Evolutionary conservation across 1,140 invertebrate genomes (phyloP), one percentile per base, ranked within the genome.

Genomic region (Pseudomyrmex concolor): DNA sequence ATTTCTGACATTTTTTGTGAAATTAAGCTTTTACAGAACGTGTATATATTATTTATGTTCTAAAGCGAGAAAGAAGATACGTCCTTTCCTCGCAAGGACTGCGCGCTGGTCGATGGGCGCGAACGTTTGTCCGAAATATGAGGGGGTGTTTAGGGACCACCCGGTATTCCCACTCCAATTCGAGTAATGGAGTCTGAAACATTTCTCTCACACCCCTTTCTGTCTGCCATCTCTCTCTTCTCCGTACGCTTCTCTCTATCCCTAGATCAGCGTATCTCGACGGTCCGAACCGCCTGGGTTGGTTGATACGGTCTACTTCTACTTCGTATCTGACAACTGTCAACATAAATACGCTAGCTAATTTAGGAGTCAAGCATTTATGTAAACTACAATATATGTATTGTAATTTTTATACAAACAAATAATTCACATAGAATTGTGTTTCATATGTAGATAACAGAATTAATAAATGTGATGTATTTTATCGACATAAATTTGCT

Each of bases 151-250:
- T 83, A 88, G 92, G 91, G 91, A 92, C 88, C 86, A 76, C 71
- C 71, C 77, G 55, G 74, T 93, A 93, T 91, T 93, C 90, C 92
- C 92, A 91, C 87, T 91, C 84, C 91, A 93, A 93, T 93, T 91
- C 89, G 77, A 92, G 91, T 92, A 92, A 93, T 92, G 91, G 91
- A 93, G 91, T 91, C 91, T 90, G 90, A 93, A 93, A 92, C 92
- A 92, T 92, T 91, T 77, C 86, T 85, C 90, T 87, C 84, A 85
- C 71, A 50, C 45, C 7, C n/a, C 12, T 4, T 70, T 59, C 55
- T 48, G 43, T 48, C 25, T 22, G 12, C 34, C 76, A n/a, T 60
- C 60, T 51, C 55, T 51, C 55, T 70, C 66, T 72, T 76, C 54
- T 45, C 67, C 68, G 54, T 55, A 17, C 59, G 77, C 60, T 85